phyloP scores from a whole-genome alignment of 2,888 invertebrate genomes.

The Isoperla grammatica region DNA sequence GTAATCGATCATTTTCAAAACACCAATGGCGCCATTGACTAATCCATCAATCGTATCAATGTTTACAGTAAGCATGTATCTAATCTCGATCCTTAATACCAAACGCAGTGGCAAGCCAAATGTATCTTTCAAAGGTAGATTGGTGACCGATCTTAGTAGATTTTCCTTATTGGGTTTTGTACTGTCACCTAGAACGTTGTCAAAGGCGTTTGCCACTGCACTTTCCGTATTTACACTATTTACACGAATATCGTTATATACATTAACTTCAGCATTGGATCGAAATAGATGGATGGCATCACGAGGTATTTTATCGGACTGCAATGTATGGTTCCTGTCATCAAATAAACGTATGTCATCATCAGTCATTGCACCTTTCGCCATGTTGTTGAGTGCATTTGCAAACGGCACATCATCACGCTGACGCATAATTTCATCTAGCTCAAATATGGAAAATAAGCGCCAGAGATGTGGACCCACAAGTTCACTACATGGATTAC shows the following conservation, averaged over 20 bases:
- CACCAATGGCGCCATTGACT: slow-evolving; percentile 34
- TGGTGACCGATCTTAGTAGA: slow-evolving; percentile 10
- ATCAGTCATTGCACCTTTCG: slow-evolving; percentile 31
- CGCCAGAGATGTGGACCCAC: slow-evolving; percentile 29
- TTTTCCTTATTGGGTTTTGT: slow-evolving; percentile 1
- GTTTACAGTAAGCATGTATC: slow-evolving; percentile 34
- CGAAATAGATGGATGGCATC: slow-evolving; percentile 24
- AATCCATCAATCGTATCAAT: slow-evolving; percentile 32
- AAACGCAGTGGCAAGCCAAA: slow-evolving; percentile 32
- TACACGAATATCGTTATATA: slow-evolving; percentile 17
- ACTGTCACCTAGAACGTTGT: slow-evolving; percentile 5
- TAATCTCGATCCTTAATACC: slow-evolving; percentile 33
- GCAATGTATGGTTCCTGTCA: neutral
- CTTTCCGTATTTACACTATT: neutral
- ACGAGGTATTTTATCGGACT: slow-evolving; percentile 22
- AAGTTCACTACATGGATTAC: slow-evolving; percentile 21
- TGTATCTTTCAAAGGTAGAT: slow-evolving; percentile 11
- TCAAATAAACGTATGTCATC: slow-evolving; percentile 31
- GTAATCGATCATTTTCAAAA: slow-evolving; percentile 19
- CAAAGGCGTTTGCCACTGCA: slow-evolving; percentile 7
- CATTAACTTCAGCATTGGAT: slow-evolving; percentile 24
- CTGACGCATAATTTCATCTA: slow-evolving; percentile 38
- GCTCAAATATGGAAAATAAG: slow-evolving; percentile 34
- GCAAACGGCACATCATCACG: slow-evolving; percentile 34
- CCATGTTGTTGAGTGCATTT: slow-evolving; percentile 34